Evolutionary conservation across 1,140 invertebrate species (phyloP), one percentile per base, ranked within the genome.

Genomic region (Drosophila kurseongensis): DNA sequence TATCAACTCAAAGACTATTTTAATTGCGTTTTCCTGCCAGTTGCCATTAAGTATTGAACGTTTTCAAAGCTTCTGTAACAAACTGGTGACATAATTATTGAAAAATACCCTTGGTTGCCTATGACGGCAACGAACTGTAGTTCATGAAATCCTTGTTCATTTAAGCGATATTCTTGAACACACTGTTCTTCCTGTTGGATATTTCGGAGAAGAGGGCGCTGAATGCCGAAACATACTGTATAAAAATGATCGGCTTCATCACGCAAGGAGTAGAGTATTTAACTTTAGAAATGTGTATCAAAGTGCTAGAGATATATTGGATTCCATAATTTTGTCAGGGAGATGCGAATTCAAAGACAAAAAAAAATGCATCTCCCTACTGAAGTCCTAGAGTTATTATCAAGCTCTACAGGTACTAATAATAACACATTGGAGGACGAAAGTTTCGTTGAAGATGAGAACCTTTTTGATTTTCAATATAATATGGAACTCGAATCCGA

Each of bases 21-120:
- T 1, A 2, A 18, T 18, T 18, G 2, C 18, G 18, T 18, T 18
- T 18, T 18, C 1, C 18, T 18, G 51, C n/a, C 42, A 67, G 13
- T 9, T 42, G 9, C 44, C 7, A 10, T 51, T 67, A 23, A 40
- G n/a, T 51, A 14, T 56, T 5, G 14, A 18, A 60, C 47, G 50
- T 4, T 71, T 59, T 69, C 8, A 60, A 45, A 6, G 12, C 2
- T 56, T 42, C 38, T 62, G 52, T 13, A 8, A 50, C 40, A 35
- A 23, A 42, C 73, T 40, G 56, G 18, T 7, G 29, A 42, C 12
- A 27, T 58, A 14, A 56, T 42, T 12, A 56, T 32, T 42, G 40
- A 16, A 2, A 56, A 32, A 29, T 32, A 56, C 1, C n/a, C 38
- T 12, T 56, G 40, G 38, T 56, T 56, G 13, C 27, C 54, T 29